Evolutionary conservation across 1,140 invertebrate species (phyloP).

Genomic region (Ruditapes philippinarum): DNA sequence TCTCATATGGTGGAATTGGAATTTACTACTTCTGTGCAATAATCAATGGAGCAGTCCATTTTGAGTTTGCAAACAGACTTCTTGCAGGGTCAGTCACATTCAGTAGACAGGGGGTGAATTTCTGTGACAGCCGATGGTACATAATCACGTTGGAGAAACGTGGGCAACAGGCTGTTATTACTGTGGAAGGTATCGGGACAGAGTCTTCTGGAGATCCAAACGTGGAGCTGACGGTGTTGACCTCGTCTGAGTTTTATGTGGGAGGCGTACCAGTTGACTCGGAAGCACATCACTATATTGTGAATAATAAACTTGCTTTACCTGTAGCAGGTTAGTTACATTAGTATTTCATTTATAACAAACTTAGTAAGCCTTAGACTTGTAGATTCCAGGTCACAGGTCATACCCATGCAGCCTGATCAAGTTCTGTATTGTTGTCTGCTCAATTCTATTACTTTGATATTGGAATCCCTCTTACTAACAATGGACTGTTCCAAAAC

Average conservation of each 20-base stretch:
- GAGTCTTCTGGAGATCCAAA: constrained; percentile 71
- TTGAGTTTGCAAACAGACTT: constrained; percentile 79
- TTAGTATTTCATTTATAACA: too few species aligned
- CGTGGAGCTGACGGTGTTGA: constrained; percentile 67
- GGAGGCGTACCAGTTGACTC: constrained; percentile 79
- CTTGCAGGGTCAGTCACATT: constrained; percentile 72
- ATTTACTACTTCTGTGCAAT: constrained; percentile 80
- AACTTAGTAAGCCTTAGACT: too few species aligned
- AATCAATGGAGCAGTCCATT: constrained; percentile 77
- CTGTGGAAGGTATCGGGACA: constrained; percentile 57
- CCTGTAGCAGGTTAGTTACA: constrained; percentile 78
- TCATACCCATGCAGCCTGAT: too few species aligned
- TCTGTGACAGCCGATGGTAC: constrained; percentile 84
- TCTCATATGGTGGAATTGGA: constrained; percentile 79
- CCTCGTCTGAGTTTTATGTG: constrained; percentile 76
- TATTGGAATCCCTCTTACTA: too few species aligned
- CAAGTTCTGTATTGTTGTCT: too few species aligned
- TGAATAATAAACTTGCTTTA: constrained; percentile 71
- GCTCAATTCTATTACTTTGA: too few species aligned
- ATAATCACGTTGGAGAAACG: constrained; percentile 71
- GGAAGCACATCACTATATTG: constrained; percentile 73
- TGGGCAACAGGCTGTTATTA: constrained; percentile 74
- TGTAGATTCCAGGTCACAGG: too few species aligned
- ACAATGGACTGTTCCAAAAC: too few species aligned
- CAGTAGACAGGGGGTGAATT: constrained; percentile 60